Percentiles rank a stretch among this genome's conserved stretches.
Conservation (phyloP, 1,140 invertebrate species). For the Diachasmimorpha longicaudata region DNA sequence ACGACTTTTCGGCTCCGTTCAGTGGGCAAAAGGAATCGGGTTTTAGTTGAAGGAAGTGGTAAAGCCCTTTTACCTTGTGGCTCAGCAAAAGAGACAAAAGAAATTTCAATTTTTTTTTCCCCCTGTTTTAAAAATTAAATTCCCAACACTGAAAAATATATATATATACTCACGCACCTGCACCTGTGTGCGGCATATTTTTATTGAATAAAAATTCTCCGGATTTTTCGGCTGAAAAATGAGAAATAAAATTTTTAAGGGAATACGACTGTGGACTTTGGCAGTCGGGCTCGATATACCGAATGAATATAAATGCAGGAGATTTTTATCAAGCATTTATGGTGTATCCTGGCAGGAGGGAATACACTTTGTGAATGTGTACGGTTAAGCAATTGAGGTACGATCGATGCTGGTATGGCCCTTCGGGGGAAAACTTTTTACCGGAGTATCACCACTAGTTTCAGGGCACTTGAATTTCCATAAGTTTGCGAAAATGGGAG, state of each 20-base stretch:
- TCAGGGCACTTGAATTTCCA: not conserved
- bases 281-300: not conserved
- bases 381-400: not conserved
- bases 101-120: no score
- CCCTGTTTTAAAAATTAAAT: no score
- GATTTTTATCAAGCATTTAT: not conserved
- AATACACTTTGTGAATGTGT: not conserved
- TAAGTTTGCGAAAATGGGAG: not conserved
- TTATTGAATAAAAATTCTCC: not conserved
- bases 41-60: not conserved
- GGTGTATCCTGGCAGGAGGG: not conserved
- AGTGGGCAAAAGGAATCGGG: not conserved
- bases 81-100: not conserved
- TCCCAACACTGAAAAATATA: no score
- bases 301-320: not conserved
- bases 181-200: not conserved
- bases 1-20: not conserved
- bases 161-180: no score
- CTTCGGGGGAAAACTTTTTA: not conserved
- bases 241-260: not conserved
- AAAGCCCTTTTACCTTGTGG: not conserved
- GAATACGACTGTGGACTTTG: not conserved
- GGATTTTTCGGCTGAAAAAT: not conserved
- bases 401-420: not conserved
- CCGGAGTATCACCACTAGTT: not conserved